Conservation (phyloP, 2,113 vertebrate genomes). For the Scomber scombrus region DNA sequence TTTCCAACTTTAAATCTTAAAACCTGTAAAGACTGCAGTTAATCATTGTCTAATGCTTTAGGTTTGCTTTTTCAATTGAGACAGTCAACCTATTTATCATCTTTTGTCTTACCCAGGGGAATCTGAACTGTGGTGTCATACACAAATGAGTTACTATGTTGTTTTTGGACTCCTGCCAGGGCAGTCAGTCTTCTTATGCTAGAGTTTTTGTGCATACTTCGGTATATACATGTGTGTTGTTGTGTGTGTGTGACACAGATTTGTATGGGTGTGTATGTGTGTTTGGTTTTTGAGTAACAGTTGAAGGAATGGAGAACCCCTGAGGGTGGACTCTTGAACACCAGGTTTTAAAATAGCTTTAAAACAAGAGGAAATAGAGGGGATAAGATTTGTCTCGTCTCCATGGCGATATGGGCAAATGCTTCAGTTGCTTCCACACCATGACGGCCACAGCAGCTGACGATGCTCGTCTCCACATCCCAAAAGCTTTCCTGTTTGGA, state of each 20-base stretch:
- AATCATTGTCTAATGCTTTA: conserved; percentile 24
- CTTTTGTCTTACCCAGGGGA: conserved; percentile 10
- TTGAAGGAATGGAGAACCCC: conserved; percentile 48
- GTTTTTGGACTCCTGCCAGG: conserved; percentile 27
- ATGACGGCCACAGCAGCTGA: conserved; percentile 57
- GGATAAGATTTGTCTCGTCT: conserved; percentile 52
- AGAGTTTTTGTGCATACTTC: conserved; percentile 4
- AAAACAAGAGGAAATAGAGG: conserved; percentile 30
- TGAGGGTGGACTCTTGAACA: conserved; percentile 54
- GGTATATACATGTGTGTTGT: neutral
- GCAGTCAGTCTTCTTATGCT: conserved; percentile 17
- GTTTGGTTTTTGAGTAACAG: conserved; percentile 46
- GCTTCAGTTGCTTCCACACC: conserved; percentile 47
- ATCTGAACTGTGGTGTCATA: conserved; percentile 1
- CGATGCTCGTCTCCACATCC: conserved; percentile 49
- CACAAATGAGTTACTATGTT: conserved; percentile 22
- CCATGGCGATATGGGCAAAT: conserved; percentile 63
- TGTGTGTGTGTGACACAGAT: conserved; percentile 6
- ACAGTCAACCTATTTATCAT: conserved; percentile 24
- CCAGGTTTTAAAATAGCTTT: conserved; percentile 68
- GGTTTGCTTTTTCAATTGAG: conserved; percentile 37
- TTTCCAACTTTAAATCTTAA: conserved; percentile 1
- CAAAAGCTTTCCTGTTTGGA: conserved; percentile 62
- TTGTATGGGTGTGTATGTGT: conserved; percentile 15
- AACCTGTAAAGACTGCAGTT: conserved; percentile 18